A percentile compares a stretch with the other conserved stretches of the same genome.
Conservation (phyloP, 2,888 invertebrate genomes). For the Dicycla oo region DNA sequence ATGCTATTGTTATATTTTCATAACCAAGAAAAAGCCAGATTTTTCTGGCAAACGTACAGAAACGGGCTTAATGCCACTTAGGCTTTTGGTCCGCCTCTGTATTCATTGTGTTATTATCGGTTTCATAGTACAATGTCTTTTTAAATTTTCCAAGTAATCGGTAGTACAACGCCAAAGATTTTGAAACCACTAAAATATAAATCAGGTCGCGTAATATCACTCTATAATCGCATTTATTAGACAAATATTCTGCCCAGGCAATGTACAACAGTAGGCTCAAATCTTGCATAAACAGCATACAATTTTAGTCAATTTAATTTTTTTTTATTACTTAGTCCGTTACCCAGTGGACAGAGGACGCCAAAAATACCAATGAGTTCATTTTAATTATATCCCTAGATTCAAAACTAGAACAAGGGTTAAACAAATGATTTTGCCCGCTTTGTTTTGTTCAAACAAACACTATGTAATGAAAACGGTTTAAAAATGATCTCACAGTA, state of each 20-base stretch:
- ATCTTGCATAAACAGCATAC: background rate
- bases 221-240: background rate
- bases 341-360: too few species aligned
- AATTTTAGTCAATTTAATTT: background rate
- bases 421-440: constrained; percentile 34
- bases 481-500: constrained; percentile 34
- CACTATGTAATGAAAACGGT: constrained; percentile 44
- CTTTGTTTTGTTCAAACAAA: constrained; percentile 48
- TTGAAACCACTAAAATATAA: background rate
- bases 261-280: background rate
- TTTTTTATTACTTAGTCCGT: background rate
- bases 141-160: too few species aligned
- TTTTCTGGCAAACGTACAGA: too few species aligned
- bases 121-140: background rate
- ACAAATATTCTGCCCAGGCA: background rate
- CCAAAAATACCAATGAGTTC: constrained; percentile 33
- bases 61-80: too few species aligned
- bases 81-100: too few species aligned
- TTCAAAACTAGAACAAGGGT: constrained; percentile 15
- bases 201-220: too few species aligned
- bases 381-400: constrained; percentile 33
- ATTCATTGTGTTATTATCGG: too few species aligned
- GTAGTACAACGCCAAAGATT: background rate
- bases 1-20: background rate
- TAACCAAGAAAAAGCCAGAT: background rate